Percentiles rank a stretch among this genome's conserved stretches.
Evolutionary conservation across 2,888 invertebrate species (phyloP).

Genomic region (Erebia epiphron): DNA sequence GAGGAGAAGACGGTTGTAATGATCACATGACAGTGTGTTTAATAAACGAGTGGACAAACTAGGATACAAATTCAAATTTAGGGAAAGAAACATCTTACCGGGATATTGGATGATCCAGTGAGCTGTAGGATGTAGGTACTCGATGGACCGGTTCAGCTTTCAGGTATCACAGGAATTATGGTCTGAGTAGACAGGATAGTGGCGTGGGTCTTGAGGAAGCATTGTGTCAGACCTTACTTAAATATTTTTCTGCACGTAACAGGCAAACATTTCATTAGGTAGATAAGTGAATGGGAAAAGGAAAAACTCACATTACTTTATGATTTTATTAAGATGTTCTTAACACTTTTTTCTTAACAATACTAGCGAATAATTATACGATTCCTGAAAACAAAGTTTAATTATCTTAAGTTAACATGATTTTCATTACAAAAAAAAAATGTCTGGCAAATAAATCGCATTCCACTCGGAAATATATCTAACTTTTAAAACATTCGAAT

Average conservation of each 20-base stretch:
- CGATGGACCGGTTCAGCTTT: constrained; percentile 71
- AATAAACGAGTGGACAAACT: constrained; percentile 55
- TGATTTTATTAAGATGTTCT: constrained; percentile 75
- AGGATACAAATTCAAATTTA: constrained; percentile 75
- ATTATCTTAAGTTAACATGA: constrained; percentile 76
- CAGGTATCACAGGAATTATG: constrained; percentile 77
- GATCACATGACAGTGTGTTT: constrained; percentile 12
- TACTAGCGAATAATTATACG: constrained; percentile 80
- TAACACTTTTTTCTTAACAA: constrained; percentile 77
- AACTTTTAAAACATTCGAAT: constrained; percentile 74
- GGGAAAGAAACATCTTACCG: constrained; percentile 78
- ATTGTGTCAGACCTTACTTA: constrained; percentile 46
- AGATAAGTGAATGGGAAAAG: constrained; percentile 35
- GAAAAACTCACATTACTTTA: constrained; percentile 59
- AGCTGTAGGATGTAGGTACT: constrained; percentile 79
- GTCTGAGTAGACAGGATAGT: constrained; percentile 75
- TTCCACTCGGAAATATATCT: constrained; percentile 64
- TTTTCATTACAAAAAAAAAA: constrained; percentile 69
- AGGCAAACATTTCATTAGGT: constrained; percentile 38
- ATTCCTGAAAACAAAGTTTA: constrained; percentile 72
- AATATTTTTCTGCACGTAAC: constrained; percentile 42
- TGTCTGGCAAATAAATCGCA: constrained; percentile 58
- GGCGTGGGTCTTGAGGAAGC: constrained; percentile 79
- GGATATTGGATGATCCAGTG: constrained; percentile 79
- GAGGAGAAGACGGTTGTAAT: constrained; percentile 17